These are phyloP conservation scores for Phacellophora camtschatica DNA, from an alignment of 30 jellyfish, hydroid and myxozoan species.

Conservation along the genomic window DNA sequence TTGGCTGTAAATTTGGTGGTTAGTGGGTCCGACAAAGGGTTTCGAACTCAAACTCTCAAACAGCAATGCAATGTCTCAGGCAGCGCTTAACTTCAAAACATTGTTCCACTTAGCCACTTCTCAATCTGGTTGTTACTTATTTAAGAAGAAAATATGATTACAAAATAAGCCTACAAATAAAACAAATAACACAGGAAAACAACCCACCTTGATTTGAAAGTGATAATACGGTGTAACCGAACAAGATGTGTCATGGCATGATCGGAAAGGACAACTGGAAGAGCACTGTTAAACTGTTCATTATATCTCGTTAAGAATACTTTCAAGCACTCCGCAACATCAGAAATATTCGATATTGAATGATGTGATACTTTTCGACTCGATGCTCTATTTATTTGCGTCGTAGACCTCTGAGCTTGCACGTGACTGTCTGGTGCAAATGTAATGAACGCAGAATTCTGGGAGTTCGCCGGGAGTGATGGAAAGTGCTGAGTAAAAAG, in stretches of 20 bases:
- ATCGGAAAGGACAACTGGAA: slow-evolving; percentile 47
- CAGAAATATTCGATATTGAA: slow-evolving; percentile 10
- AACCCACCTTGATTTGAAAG: slow-evolving; percentile 41
- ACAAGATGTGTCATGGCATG: slow-evolving; percentile 44
- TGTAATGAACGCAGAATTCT: slow-evolving; percentile 47
- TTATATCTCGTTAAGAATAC: slow-evolving; percentile 53
- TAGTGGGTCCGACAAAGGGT: too few species aligned
- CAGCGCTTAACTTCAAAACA: too few species aligned
- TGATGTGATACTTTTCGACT: slow-evolving; percentile 50
- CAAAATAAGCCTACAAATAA: too few species aligned
- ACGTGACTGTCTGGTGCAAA: slow-evolving; percentile 52
- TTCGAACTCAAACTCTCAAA: too few species aligned
- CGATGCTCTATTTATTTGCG: slow-evolving; percentile 10
- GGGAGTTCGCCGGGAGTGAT: slow-evolving; percentile 70
- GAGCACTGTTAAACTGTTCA: slow-evolving; percentile 44
- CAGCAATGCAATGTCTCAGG: too few species aligned
- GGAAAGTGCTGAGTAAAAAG: slow-evolving; percentile 63
- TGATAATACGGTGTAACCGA: slow-evolving; percentile 48
- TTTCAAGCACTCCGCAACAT: slow-evolving; percentile 19
- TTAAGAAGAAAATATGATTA: too few species aligned
- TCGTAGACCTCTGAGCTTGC: slow-evolving; percentile 60
- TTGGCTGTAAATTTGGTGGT: too few species aligned
- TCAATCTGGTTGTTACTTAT: too few species aligned
- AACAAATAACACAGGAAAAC: too few species aligned
- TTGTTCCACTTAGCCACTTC: too few species aligned